Conservation (phyloP, 2,888 invertebrate genomes). For the Mythimna pallens region DNA sequence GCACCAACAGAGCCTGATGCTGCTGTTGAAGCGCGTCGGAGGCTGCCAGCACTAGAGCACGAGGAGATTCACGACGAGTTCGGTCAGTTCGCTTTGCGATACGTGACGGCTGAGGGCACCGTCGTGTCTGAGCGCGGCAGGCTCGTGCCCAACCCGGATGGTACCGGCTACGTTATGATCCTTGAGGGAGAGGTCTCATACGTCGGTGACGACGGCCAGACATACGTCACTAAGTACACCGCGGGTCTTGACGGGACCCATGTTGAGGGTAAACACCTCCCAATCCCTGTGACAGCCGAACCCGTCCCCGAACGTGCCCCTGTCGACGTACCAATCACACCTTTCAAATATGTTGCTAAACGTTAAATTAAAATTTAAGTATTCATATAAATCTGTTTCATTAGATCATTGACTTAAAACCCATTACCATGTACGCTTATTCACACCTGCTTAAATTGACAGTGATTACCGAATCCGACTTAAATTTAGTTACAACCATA, state of each 20-base stretch:
- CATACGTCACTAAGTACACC: constrained; percentile 76
- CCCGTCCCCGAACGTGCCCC: background rate
- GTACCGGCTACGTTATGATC: constrained; percentile 71
- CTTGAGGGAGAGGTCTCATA: constrained; percentile 77
- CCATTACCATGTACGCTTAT: no score
- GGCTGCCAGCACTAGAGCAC: constrained; percentile 72
- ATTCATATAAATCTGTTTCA: no score
- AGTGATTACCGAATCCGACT: no score
- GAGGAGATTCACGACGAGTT: constrained; percentile 74
- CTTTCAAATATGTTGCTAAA: no score
- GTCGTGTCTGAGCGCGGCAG: constrained; percentile 75
- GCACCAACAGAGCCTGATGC: constrained; percentile 63
- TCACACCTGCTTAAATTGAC: no score
- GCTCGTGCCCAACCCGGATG: constrained; percentile 72
- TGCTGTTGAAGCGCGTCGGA: constrained; percentile 61
- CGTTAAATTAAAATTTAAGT: no score
- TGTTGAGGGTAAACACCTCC: constrained; percentile 74
- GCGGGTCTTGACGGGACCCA: constrained; percentile 76
- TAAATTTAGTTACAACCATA: no score
- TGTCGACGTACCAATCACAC: no score
- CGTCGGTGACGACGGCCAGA: constrained; percentile 77
- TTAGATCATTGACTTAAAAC: no score
- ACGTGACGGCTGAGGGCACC: constrained; percentile 79
- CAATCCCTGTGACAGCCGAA: constrained; percentile 37
- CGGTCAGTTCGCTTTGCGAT: constrained; percentile 77